Percentiles rank a stretch among this genome's conserved stretches.
Evolutionary conservation across 2,113 vertebrate species (phyloP).

Genomic region (Aptenodytes patagonicus): DNA sequence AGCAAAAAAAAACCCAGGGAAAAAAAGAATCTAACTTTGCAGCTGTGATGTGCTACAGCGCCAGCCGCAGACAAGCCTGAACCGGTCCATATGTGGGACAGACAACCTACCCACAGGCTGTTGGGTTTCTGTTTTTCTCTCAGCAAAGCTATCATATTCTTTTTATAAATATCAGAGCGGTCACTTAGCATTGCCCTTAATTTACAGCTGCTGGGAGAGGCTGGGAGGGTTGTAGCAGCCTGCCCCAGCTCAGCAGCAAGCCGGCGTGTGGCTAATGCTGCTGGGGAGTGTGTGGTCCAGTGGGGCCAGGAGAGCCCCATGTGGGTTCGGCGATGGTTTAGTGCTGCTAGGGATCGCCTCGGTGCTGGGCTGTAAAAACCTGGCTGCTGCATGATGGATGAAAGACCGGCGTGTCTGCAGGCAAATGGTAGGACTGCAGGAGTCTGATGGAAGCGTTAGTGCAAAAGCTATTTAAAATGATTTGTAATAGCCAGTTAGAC

Average conservation of each 20-base stretch:
- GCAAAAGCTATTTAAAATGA: slow-evolving; percentile 25
- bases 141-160: not conserved
- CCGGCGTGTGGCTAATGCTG: fast-evolving
- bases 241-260: fast-evolving
- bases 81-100: fast-evolving
- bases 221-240: not conserved
- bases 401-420: not conserved
- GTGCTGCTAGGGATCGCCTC: not conserved
- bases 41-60: not conserved
- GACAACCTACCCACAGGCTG: not conserved
- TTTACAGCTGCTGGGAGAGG: not conserved
- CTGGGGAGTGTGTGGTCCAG: fast-evolving
- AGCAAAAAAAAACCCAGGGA: not conserved
- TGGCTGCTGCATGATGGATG: not conserved
- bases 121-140: not conserved
- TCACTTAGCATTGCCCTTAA: not conserved
- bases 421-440: not conserved
- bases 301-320: fast-evolving
- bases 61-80: fast-evolving
- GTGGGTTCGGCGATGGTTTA: fast-evolving
- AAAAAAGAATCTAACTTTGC: not conserved
- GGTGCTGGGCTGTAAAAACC: not conserved
- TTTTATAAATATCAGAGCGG: not conserved
- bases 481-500: not conserved
- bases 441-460: not conserved